These are phyloP conservation scores for Cynaeus angustus DNA, from an alignment of 2,888 invertebrate genomes.

Conservation along the genomic window DNA sequence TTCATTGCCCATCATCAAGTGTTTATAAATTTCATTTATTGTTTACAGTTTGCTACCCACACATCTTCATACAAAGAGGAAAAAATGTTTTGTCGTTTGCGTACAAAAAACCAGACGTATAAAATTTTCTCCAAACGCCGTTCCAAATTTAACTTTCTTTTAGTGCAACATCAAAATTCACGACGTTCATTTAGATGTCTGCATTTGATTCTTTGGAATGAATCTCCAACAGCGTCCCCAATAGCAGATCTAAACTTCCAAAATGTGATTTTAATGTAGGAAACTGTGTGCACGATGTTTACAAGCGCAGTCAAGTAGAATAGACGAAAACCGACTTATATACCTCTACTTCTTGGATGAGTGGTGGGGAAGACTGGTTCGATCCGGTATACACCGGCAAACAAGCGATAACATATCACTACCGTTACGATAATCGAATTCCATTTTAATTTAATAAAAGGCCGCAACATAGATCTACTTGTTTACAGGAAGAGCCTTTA, in stretches of 20 bases:
- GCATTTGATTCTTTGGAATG: constrained; percentile 24
- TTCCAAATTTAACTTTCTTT: neutral
- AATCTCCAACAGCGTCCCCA: neutral
- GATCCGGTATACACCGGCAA: neutral
- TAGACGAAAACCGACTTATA: neutral
- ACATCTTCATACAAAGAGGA: neutral
- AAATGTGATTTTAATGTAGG: constrained; percentile 10
- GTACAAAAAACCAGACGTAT: neutral
- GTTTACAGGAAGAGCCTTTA: constrained; percentile 12
- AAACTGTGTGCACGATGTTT: constrained; percentile 7
- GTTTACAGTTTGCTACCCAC: neutral
- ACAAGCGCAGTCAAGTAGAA: constrained; percentile 1
- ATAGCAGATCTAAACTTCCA: constrained; percentile 10
- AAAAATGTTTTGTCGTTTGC: neutral
- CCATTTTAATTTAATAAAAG: constrained; percentile 22
- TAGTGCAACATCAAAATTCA: constrained; percentile 7
- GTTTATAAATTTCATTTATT: neutral
- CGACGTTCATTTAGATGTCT: constrained; percentile 22
- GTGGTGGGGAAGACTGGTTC: too few species aligned
- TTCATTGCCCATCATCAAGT: neutral
- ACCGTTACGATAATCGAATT: constrained; percentile 5
- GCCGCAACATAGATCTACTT: constrained; percentile 6
- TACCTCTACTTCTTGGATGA: too few species aligned
- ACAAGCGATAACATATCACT: constrained; percentile 15
- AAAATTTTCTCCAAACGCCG: neutral